Conservation (phyloP, 1,140 invertebrate species). For the Drosophila tropicalis region DNA sequence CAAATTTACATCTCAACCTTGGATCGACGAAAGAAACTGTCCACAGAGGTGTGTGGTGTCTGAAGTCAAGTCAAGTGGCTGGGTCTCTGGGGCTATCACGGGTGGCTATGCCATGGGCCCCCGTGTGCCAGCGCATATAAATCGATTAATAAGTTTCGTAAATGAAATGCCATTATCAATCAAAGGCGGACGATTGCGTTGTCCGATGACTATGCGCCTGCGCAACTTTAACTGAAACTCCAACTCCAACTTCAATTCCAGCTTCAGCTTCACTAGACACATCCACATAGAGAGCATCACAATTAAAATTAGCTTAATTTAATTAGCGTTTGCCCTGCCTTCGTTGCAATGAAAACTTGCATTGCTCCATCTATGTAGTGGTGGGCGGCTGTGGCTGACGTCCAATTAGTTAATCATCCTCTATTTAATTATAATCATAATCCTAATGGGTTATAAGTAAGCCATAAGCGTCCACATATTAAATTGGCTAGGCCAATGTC, state of each 20-base stretch:
- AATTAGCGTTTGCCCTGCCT: conserved; percentile 33
- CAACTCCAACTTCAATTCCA: conserved; percentile 1
- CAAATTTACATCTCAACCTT: conserved; percentile 71
- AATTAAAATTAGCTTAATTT: conserved; percentile 56
- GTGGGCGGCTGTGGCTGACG: conserved; percentile 29
- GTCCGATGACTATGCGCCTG: conserved; percentile 30
- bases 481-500: conserved; percentile 37
- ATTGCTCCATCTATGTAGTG: conserved; percentile 24
- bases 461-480: background rate
- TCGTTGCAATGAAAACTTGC: background rate
- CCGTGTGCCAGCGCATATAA: conserved; percentile 69
- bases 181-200: conserved; percentile 40
- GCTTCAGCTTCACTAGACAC: conserved; percentile 19
- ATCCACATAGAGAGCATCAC: background rate
- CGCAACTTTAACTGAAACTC: conserved; percentile 27
- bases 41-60: conserved; percentile 23
- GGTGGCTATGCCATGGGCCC: conserved; percentile 28
- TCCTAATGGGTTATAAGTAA: conserved; percentile 37
- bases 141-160: conserved; percentile 78
- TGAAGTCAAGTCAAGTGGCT: conserved; percentile 9
- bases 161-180: conserved; percentile 72
- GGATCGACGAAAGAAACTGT: conserved; percentile 54
- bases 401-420: conserved; percentile 39
- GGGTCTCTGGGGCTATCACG: conserved; percentile 8
- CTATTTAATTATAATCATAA: conserved; percentile 21